A percentile compares a stretch with the other conserved stretches of the same genome.
phyloP scores from a whole-genome alignment of 2,797 vertebrate genomes.

The Brotula barbata region DNA sequence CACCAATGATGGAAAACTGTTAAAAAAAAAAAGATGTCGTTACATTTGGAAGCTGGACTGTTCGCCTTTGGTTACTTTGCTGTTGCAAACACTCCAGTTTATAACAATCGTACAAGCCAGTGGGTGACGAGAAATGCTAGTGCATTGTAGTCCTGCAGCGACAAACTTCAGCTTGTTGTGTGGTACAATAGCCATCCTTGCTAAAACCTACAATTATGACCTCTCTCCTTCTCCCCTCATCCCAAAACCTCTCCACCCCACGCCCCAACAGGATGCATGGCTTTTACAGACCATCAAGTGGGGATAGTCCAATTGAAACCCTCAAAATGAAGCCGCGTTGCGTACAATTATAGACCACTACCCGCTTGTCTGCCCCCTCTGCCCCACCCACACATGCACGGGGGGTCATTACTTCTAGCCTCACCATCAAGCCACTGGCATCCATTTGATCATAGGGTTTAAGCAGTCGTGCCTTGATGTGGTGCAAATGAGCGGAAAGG shows the following conservation, averaged over 20 bases:
- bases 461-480: conserved; percentile 50
- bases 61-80: too few species aligned
- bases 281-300: conserved; percentile 60
- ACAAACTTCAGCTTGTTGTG: conserved; percentile 51
- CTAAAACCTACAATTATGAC: conserved; percentile 69
- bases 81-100: neutral
- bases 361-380: conserved; percentile 53
- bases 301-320: conserved; percentile 45
- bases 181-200: conserved; percentile 36
- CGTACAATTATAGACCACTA: conserved; percentile 72
- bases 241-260: neutral
- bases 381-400: conserved; percentile 59
- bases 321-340: conserved; percentile 53
- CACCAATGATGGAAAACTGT: too few species aligned
- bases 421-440: conserved; percentile 59
- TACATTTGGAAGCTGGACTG: too few species aligned
- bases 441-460: conserved; percentile 44
- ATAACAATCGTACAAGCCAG: conserved; percentile 11
- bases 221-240: conserved; percentile 19
- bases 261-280: conserved; percentile 50
- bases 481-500: conserved; percentile 40
- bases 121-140: neutral
- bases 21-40: too few species aligned
- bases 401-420: conserved; percentile 63
- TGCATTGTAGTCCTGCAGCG: conserved; percentile 45